A percentile compares a stretch with the other conserved stretches of the same genome.
These are phyloP conservation scores for Trachelus iudaicus DNA, from an alignment of 2,888 invertebrate species.

Conservation along the genomic window DNA sequence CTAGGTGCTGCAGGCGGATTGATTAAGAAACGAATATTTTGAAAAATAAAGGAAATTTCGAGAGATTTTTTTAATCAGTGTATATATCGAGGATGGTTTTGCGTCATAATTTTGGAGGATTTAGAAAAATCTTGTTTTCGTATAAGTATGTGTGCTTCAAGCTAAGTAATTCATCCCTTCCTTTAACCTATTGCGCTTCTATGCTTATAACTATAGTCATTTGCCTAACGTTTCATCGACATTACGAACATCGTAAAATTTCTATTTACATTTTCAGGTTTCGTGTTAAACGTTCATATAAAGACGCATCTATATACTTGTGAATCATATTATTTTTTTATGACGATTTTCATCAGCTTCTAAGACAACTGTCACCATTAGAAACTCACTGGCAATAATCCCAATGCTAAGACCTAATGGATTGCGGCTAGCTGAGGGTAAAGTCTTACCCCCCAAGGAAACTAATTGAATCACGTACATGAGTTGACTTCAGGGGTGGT, in stretches of 20 bases:
- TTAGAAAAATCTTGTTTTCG: neutral
- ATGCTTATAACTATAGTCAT: neutral
- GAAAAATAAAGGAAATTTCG: neutral
- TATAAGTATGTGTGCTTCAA: neutral
- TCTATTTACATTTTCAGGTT: neutral
- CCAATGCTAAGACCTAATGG: constrained; percentile 19
- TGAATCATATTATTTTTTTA: neutral
- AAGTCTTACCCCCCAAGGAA: constrained; percentile 55
- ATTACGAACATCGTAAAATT: neutral
- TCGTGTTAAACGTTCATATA: neutral
- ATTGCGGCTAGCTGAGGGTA: constrained; percentile 55
- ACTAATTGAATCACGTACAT: constrained; percentile 62
- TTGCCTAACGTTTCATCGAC: neutral
- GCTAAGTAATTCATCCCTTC: neutral
- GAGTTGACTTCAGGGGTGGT: constrained; percentile 56
- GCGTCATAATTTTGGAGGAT: neutral
- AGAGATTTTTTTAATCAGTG: neutral
- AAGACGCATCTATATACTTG: neutral
- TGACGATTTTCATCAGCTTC: neutral
- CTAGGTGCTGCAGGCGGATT: neutral
- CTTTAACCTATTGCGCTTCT: neutral
- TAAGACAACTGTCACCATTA: constrained; percentile 14
- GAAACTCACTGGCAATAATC: constrained; percentile 19
- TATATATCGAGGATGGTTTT: neutral
- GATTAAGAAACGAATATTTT: neutral